Conservation (phyloP, 2,113 vertebrate genomes). For the Calyptomena viridis region DNA sequence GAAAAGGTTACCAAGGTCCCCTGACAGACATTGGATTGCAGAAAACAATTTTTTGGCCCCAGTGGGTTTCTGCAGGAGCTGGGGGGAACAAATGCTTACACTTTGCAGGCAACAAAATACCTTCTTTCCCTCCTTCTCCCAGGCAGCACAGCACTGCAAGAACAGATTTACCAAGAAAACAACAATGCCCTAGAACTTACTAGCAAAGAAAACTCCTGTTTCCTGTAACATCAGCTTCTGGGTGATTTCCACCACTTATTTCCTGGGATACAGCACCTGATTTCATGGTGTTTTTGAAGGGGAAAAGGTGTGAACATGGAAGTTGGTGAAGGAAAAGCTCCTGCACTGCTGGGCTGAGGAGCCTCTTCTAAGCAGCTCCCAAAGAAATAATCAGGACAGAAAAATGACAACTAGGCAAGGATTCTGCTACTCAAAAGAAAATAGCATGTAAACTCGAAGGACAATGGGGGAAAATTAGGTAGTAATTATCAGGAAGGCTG, state of each 20-base stretch:
- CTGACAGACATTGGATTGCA: not conserved
- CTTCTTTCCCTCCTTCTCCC: not conserved
- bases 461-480: not conserved
- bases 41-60: not conserved
- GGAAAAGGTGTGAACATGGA: not conserved
- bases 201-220: not conserved
- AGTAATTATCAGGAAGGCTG: slow-evolving; percentile 33
- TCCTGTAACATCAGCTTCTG: not conserved
- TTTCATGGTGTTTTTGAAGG: not conserved
- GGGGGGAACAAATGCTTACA: not conserved
- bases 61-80: not conserved
- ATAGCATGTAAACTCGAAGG: not conserved
- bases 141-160: not conserved
- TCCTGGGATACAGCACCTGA: not conserved
- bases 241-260: not conserved
- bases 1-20: slow-evolving; percentile 1
- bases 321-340: not conserved
- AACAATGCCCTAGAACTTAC: not conserved
- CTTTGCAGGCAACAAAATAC: not conserved
- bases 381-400: not conserved
- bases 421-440: not conserved
- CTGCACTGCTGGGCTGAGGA: not conserved
- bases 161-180: not conserved
- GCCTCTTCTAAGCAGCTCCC: not conserved
- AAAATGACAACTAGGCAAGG: not conserved